A percentile compares a stretch with the other conserved stretches of the same genome.
Evolutionary conservation across 2,113 vertebrate species (phyloP).

Genomic region (Ranitomeya variabilis): DNA sequence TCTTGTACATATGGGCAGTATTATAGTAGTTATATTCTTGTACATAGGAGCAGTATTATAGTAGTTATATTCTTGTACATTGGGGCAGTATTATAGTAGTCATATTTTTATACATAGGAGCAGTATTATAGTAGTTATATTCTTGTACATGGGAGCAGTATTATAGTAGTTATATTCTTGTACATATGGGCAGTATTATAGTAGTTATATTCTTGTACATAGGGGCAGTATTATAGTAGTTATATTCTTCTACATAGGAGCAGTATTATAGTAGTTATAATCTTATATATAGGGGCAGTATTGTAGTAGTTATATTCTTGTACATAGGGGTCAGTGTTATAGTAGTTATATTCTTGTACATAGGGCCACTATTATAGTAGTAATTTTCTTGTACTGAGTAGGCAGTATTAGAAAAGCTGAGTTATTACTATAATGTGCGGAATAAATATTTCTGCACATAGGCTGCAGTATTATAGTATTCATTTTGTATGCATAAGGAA

Average conservation of each 20-base stretch:
- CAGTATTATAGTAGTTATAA: too few relatives aligned
- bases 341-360: slow-evolving; percentile 10
- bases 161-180: neutral
- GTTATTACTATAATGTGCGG: neutral
- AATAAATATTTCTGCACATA: neutral
- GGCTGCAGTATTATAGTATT: neutral
- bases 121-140: neutral
- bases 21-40: too few relatives aligned
- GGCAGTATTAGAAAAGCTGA: neutral
- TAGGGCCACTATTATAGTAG: slow-evolving; percentile 7
- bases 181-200: neutral
- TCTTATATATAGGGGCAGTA: too few relatives aligned
- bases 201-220: neutral
- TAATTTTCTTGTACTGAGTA: neutral
- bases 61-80: neutral
- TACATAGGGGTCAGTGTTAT: slow-evolving; percentile 9
- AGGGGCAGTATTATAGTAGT: too few relatives aligned
- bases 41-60: too few relatives aligned
- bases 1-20: too few relatives aligned
- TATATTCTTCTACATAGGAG: too few relatives aligned
- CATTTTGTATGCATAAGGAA: neutral
- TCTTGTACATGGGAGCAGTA: neutral
- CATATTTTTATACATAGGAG: neutral
- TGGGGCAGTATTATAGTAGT: neutral
- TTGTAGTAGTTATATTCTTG: neutral